These are phyloP conservation scores for Drosophila pseudoananassae DNA, from an alignment of 1,140 invertebrate species.

Conservation along the genomic window DNA sequence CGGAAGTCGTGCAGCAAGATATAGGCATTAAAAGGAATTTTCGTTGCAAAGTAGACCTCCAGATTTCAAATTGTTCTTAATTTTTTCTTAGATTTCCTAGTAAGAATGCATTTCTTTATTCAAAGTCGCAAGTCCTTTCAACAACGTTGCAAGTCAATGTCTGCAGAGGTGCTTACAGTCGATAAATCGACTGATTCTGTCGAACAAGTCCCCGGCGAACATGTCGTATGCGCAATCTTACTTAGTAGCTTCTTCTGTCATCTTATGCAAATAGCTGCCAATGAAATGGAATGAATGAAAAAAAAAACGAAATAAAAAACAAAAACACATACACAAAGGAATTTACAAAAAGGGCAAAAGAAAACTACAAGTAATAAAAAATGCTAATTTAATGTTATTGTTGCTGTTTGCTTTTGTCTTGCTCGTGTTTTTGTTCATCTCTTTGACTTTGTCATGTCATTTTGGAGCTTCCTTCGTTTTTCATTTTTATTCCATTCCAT, in stretches of 20 bases:
- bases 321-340: constrained; percentile 20
- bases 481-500: constrained; percentile 26
- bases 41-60: too few species aligned
- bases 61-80: too few species aligned
- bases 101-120: background rate
- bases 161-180: background rate
- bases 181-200: constrained; percentile 4
- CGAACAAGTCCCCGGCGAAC: constrained; percentile 28
- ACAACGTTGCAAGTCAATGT: background rate
- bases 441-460: constrained; percentile 56
- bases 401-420: constrained; percentile 64
- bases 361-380: constrained; percentile 81
- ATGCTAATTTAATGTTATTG: constrained; percentile 82
- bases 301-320: constrained; percentile 4
- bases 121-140: background rate
- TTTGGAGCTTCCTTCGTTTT: constrained; percentile 40
- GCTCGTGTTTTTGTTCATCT: constrained; percentile 36
- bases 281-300: constrained; percentile 24
- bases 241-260: constrained; percentile 53
- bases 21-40: too few species aligned
- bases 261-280: constrained; percentile 69
- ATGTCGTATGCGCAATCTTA: constrained; percentile 72
- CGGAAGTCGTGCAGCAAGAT: too few species aligned
- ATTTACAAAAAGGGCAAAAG: constrained; percentile 27
- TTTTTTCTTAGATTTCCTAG: too few species aligned